Conservation (phyloP, 2,113 vertebrate genomes). For the Apteryx mantelli region DNA sequence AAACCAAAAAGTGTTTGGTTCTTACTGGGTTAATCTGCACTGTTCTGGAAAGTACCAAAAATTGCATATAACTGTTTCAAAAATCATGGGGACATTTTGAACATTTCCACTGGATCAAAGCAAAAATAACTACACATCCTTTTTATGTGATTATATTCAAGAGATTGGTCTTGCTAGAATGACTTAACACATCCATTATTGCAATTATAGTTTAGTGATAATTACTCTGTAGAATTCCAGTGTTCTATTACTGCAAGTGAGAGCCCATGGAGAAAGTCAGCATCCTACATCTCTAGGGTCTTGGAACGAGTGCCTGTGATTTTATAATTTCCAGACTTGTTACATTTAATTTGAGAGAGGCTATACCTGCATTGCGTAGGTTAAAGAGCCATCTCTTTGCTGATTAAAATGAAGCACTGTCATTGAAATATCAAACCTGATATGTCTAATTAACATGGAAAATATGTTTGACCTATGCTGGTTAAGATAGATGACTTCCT, state of each 20-base stretch:
- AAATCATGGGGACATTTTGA: conserved; percentile 56
- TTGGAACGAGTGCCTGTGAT: conserved; percentile 34
- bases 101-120: conserved; percentile 66
- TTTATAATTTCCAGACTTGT: conserved; percentile 76
- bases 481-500: conserved; percentile 72
- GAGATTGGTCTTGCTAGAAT: conserved; percentile 48
- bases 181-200: conserved; percentile 70
- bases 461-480: conserved; percentile 60
- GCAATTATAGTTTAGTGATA: conserved; percentile 73
- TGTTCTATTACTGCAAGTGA: conserved; percentile 54
- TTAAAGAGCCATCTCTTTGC: conserved; percentile 50
- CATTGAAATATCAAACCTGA: conserved; percentile 59
- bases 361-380: conserved; percentile 50
- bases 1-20: conserved; percentile 55
- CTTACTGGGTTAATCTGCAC: conserved; percentile 71
- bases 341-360: conserved; percentile 30
- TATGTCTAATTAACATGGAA: conserved; percentile 71
- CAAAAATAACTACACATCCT: conserved; percentile 68
- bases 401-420: conserved; percentile 66
- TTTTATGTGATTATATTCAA: conserved; percentile 74
- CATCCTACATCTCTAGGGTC: conserved; percentile 28
- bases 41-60: conserved; percentile 74
- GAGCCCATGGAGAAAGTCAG: conserved; percentile 33
- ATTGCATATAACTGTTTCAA: conserved; percentile 50
- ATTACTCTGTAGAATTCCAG: conserved; percentile 66